Base-by-base conservation (phyloP, 2,888 invertebrate genomes). In the Notodonta ziczac region DNA sequence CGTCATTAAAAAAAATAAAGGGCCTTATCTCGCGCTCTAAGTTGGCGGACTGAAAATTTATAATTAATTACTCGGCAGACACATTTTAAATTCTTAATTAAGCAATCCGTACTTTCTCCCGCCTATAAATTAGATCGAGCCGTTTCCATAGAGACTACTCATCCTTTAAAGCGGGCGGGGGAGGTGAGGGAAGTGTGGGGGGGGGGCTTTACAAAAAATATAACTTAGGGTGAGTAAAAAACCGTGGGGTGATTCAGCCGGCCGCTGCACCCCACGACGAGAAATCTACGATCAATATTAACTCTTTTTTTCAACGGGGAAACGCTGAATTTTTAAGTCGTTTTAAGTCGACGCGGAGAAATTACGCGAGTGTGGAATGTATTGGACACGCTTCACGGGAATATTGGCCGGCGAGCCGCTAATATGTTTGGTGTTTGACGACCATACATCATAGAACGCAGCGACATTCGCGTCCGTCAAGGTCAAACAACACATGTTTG, bases 221-320 rank as follows among this genome's bases (percentile, higher is more conserved):
- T 93, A 94, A 93, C 93, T 93, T 93, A 93, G 94, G 94, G 94
- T 93, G 94, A 93, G 93, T 93, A 94, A 94, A 93, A 94, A 93
- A 90, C 90, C 93, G 93, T 92, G 93, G 94, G 94, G 94, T 94
- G 94, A 94, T 91, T 93, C 93, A 93, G 91, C 93, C 94, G 93
- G 92, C 93, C 93, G 93, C 88, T 93, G 93, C 93, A 93, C 93
- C 93, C 93, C 93, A 92, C 93, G 89, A 87, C 84, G 91, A 91
- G 88, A 93, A 93, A 93, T 92, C 93, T 90, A 91, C 94, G 94
- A 94, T 94, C 94, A 94, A 94, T 94, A 94, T 94, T 94, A 94
- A 94, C 94, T 94, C 94, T 94, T 94, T 94, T 91, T 93, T 94
- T 91, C 83, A 88, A 91, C 88, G 84, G 83, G 84, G 89, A 91